Conservation (phyloP, 2,888 invertebrate genomes). For the Eupithecia exiguata region DNA sequence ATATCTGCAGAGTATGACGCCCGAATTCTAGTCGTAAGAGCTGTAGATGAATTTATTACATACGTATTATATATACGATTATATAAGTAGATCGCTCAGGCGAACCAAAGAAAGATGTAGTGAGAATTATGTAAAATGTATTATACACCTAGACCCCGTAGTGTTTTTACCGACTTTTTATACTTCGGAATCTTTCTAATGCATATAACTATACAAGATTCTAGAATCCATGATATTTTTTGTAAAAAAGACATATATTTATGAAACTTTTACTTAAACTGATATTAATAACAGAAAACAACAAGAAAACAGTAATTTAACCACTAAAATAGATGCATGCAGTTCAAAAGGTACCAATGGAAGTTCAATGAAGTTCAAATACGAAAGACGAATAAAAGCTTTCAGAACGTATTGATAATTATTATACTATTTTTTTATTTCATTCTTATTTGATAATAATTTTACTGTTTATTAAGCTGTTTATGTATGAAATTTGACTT, state of each 20-base stretch:
- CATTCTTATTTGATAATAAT: too few relatives aligned
- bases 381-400: not conserved
- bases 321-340: not conserved
- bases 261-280: not conserved
- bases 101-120: slow-evolving; percentile 75
- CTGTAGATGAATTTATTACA: slow-evolving; percentile 55
- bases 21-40: slow-evolving; percentile 69
- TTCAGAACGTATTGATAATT: too few relatives aligned
- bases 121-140: slow-evolving; percentile 72
- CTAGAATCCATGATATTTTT: not conserved
- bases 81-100: slow-evolving; percentile 40
- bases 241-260: not conserved
- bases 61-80: slow-evolving; percentile 46
- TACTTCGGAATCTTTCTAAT: slow-evolving; percentile 70
- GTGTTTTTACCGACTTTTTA: slow-evolving; percentile 79
- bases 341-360: not conserved
- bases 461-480: too few relatives aligned
- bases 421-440: too few relatives aligned
- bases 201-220: slow-evolving; percentile 46
- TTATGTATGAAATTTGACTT: too few relatives aligned
- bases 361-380: not conserved
- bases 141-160: slow-evolving; percentile 73
- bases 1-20: slow-evolving; percentile 28
- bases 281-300: not conserved
- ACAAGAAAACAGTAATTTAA: not conserved